Evolutionary conservation across 1,140 invertebrate genomes (phyloP).

Genomic region (Neoseiulus cucumeris): DNA sequence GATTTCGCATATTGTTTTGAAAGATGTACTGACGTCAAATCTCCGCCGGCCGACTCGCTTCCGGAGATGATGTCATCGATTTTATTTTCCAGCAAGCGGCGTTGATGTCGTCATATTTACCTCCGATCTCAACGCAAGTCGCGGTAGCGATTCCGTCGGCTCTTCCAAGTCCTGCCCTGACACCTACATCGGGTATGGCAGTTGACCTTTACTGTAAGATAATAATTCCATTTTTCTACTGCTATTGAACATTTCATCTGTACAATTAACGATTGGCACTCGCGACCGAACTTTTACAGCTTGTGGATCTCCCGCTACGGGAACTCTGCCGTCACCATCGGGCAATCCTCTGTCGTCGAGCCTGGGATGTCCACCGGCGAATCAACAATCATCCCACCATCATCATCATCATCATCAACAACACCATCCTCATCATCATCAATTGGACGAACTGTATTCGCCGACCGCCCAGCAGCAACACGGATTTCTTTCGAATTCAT

Average conservation of each 20-base stretch:
- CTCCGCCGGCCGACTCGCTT: no score
- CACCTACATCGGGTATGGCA: background rate
- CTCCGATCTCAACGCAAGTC: background rate
- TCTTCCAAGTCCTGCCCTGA: background rate
- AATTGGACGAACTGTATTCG: background rate
- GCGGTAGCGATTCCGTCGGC: conserved; percentile 2
- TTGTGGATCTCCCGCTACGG: background rate
- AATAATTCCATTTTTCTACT: no score
- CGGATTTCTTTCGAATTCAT: no score
- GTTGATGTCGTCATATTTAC: conserved; percentile 1
- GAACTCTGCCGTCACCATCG: background rate
- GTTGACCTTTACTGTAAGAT: no score
- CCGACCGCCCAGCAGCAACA: background rate
- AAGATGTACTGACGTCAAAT: no score
- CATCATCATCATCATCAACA: no score
- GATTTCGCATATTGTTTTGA: no score
- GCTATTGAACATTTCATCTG: no score
- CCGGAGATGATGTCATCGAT: background rate
- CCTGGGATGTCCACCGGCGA: background rate
- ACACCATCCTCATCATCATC: no score
- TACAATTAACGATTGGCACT: no score
- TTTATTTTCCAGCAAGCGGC: background rate
- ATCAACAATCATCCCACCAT: background rate
- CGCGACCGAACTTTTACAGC: background rate
- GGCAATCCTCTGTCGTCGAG: background rate